Percentiles rank a stretch among this genome's conserved stretches.
Evolutionary conservation across 2,113 vertebrate genomes (phyloP).

Genomic region (Zosterops japonicus): DNA sequence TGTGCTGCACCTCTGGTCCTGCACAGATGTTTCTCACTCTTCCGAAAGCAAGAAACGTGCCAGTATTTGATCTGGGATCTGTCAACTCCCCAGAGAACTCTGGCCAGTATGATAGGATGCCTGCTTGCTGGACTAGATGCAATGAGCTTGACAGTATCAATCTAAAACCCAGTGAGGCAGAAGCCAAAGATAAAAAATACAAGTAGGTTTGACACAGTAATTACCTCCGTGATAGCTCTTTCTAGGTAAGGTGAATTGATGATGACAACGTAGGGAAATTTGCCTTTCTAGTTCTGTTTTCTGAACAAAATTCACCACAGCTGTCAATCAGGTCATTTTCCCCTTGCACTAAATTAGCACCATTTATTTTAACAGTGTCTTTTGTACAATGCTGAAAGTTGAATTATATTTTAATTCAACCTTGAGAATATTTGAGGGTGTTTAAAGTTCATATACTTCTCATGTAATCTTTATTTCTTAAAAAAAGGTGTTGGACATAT

Average conservation of each 20-base stretch:
- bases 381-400: conserved; percentile 16
- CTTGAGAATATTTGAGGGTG: neutral
- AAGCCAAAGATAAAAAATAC: neutral
- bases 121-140: neutral
- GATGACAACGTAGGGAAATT: conserved; percentile 34
- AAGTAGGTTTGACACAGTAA: conserved; percentile 20
- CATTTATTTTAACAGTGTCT: conserved; percentile 45
- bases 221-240: conserved; percentile 39
- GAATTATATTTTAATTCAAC: neutral
- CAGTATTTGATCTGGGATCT: neutral
- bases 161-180: neutral
- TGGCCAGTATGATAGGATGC: neutral
- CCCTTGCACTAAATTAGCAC: conserved; percentile 10
- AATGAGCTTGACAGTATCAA: fast-evolving
- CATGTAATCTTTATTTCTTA: neutral
- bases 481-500: neutral
- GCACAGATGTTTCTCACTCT: neutral
- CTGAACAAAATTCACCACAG: conserved; percentile 46
- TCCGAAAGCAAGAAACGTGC: fast-evolving
- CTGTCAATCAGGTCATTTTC: conserved; percentile 52
- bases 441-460: neutral
- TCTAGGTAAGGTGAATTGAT: conserved; percentile 24
- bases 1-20: neutral
- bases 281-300: conserved; percentile 20
- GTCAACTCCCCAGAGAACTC: neutral